phyloP scores from a whole-genome alignment of 2,888 invertebrate species.

The Caenorhabditis panamensis region DNA sequence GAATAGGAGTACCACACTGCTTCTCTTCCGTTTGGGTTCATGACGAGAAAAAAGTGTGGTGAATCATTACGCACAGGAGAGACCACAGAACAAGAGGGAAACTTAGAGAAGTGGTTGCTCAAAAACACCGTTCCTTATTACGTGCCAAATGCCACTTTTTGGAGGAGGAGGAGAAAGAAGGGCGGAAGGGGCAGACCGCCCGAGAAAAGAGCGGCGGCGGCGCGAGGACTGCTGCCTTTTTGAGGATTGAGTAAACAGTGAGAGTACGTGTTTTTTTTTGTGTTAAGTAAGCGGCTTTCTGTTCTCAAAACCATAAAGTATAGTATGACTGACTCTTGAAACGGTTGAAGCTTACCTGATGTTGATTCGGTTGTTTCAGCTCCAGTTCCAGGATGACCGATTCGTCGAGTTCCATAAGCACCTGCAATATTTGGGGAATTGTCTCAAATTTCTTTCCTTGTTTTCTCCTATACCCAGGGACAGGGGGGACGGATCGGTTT shows the following conservation, averaged over 20 bases:
- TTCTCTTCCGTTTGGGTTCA: no score
- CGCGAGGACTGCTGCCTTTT: conserved; percentile 32
- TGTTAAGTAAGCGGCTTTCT: not conserved
- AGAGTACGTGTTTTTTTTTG: conserved; percentile 23
- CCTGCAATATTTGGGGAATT: conserved; percentile 64
- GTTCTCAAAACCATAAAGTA: conserved; percentile 1
- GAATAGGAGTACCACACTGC: no score
- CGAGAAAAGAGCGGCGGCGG: not conserved
- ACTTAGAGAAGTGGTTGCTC: no score
- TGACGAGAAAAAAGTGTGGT: no score
- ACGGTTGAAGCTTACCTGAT: conserved; percentile 37
- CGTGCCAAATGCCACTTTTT: conserved; percentile 32
- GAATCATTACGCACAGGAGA: no score
- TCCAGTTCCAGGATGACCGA: conserved; percentile 70
- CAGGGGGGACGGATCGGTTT: not conserved
- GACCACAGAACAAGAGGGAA: no score
- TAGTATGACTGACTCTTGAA: not conserved
- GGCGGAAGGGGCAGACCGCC: conserved; percentile 4
- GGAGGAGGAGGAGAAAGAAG: not conserved
- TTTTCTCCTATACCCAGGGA: not conserved
- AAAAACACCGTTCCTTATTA: conserved; percentile 20
- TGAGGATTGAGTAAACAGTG: conserved; percentile 39
- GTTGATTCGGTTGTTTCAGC: conserved; percentile 67
- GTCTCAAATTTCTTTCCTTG: not conserved
- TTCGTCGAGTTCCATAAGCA: conserved; percentile 73